Evolutionary conservation across 2,888 invertebrate species (phyloP), one percentile per base, ranked within the genome.

Genomic region (Habrosyne pyritoides): DNA sequence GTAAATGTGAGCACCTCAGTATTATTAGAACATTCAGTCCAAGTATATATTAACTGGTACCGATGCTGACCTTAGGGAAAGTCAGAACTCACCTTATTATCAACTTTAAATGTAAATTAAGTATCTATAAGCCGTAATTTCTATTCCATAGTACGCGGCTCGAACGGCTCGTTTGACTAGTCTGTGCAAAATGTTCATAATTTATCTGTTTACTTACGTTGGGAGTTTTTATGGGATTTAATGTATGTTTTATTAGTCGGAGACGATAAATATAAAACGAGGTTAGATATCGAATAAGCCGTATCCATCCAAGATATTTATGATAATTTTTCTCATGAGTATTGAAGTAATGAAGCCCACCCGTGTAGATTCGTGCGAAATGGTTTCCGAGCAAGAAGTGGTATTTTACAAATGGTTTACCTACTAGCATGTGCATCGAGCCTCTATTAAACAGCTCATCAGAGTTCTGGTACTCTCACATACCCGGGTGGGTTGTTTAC

Each of bases 301-400:
- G n/a, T 42, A 12, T 42, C 18, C 18, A 42, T 18, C 18, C 42
- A 1, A 42, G 42, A 42, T 42, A 14, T 36, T 36, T 5, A 42
- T 7, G 42, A n/a, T 4, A 18, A 42, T 42, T 42, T 42, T 42
- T 42, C 12, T 42, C 42, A 42, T 42, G 8, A 3, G n/a, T 33
- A 4, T 5, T 58, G 60, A 56, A n/a, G n/a, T 56, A 65, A 64
- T 53, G 59, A 54, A 46, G 76, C 61, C 79, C 79, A 79, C 79
- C 77, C 74, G 67, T 64, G 59, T 47, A 58, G 75, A 28, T 50
- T 50, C 21, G n/a, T 50, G 30, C 50, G 21, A 50, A 50, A 50
- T 18, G 28, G 26, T 50, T 50, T 1, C 50, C 1, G 28, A 30
- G 21, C 30, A 50, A 50, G 12, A 50, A 50, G 28, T 14, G 10